Evolutionary conservation across 2,888 invertebrate species (phyloP).

Genomic region (Phorcus lineatus): DNA sequence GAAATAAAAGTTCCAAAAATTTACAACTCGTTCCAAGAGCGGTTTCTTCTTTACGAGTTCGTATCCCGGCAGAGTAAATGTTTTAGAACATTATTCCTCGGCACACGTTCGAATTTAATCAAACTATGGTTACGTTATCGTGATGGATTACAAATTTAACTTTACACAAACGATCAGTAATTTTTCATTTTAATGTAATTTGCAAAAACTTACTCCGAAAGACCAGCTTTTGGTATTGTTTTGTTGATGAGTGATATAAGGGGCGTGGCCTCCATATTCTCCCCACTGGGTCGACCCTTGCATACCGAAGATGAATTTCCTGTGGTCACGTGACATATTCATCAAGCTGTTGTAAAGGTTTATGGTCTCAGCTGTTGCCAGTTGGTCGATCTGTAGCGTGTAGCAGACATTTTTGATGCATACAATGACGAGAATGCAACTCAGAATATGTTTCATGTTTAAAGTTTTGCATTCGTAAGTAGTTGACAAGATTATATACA

Average conservation of each 20-base stretch:
- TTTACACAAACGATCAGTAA: neutral
- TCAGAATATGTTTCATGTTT: no score
- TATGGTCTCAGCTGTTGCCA: neutral
- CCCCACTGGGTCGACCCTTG: conserved; percentile 26
- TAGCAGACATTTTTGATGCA: neutral
- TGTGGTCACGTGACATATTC: conserved; percentile 8
- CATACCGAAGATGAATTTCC: neutral
- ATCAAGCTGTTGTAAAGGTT: conserved; percentile 4
- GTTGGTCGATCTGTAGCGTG: neutral
- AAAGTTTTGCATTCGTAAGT: no score
- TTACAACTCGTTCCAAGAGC: no score
- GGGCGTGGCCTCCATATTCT: conserved; percentile 35
- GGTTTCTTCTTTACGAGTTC: no score
- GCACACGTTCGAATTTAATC: no score
- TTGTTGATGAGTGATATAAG: conserved; percentile 29
- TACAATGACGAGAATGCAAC: no score
- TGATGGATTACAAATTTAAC: neutral
- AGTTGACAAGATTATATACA: no score
- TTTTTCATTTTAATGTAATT: neutral
- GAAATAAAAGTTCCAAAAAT: no score
- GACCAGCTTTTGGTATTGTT: conserved; percentile 29
- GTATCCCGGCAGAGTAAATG: no score
- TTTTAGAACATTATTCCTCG: no score
- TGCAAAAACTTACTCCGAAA: conserved; percentile 27
- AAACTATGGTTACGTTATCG: no score